A percentile compares a stretch with the other conserved stretches of the same genome.
Conservation (phyloP, 92 coral and sea anemone genomes). For the Epizoanthus stellaris region DNA sequence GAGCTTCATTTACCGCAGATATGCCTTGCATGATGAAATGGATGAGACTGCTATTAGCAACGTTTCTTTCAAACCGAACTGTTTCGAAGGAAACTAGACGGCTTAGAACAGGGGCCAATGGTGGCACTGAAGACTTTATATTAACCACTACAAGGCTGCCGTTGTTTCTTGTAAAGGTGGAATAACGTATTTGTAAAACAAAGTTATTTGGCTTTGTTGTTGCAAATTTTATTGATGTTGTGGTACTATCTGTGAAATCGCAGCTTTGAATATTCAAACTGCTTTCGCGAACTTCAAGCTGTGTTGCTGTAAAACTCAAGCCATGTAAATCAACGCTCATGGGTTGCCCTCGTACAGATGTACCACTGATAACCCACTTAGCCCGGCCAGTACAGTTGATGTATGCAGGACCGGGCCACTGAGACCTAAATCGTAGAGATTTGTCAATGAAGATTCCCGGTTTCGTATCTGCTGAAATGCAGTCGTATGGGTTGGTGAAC, state of each 20-base stretch:
- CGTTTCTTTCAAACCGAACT: background rate
- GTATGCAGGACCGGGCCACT: background rate
- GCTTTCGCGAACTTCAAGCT: background rate
- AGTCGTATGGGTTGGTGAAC: background rate
- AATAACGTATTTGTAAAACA: background rate
- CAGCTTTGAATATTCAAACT: background rate
- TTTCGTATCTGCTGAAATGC: background rate
- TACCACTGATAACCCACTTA: background rate
- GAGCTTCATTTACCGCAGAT: background rate
- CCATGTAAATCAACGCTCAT: background rate
- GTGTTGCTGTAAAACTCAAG: background rate
- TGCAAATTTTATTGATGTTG: background rate
- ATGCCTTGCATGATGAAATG: background rate
- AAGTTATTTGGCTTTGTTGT: background rate
- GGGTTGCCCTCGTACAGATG: too few relatives aligned
- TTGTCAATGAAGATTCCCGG: background rate
- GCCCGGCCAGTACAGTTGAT: background rate
- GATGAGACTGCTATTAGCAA: background rate
- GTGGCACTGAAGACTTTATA: background rate
- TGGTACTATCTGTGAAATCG: background rate
- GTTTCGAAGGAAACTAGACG: background rate
- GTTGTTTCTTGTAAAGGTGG: constrained; percentile 6
- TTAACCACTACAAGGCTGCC: background rate
- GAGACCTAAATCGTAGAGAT: background rate
- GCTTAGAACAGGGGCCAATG: background rate